Evolutionary conservation across 2,797 vertebrate genomes (phyloP).

Genomic region (Anas georgica): DNA sequence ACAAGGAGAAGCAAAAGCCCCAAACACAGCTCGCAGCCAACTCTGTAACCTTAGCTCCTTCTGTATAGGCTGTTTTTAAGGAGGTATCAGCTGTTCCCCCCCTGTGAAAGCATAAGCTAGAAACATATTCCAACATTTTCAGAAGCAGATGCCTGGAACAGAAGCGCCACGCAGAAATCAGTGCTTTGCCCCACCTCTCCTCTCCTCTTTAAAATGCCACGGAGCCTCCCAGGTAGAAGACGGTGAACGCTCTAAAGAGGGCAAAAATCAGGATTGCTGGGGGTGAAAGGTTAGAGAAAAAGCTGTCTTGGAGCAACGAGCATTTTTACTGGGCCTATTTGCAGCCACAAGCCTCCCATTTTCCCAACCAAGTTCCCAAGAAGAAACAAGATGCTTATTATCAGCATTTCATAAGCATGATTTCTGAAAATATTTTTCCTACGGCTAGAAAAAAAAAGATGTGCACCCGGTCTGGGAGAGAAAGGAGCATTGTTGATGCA

Average conservation of each 20-base stretch:
- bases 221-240: background rate
- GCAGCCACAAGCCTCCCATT: rapidly evolving
- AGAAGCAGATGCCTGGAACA: background rate
- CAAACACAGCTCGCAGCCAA: background rate
- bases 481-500: background rate
- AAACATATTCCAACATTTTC: background rate
- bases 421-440: background rate
- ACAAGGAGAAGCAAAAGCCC: background rate
- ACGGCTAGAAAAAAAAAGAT: background rate
- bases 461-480: background rate
- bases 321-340: background rate
- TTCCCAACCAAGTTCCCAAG: background rate
- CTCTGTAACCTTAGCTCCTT: background rate
- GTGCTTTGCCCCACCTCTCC: background rate
- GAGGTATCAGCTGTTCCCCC: background rate
- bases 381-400: background rate
- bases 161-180: background rate
- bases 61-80: background rate
- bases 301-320: background rate
- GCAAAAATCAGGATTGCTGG: background rate
- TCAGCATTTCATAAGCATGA: background rate
- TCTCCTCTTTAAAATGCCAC: background rate
- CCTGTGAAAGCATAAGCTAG: rapidly evolving
- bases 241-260: rapidly evolving
- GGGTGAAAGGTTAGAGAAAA: background rate